Evolutionary conservation across 2,797 vertebrate genomes (phyloP).

Genomic region (Garrulus glandarius): DNA sequence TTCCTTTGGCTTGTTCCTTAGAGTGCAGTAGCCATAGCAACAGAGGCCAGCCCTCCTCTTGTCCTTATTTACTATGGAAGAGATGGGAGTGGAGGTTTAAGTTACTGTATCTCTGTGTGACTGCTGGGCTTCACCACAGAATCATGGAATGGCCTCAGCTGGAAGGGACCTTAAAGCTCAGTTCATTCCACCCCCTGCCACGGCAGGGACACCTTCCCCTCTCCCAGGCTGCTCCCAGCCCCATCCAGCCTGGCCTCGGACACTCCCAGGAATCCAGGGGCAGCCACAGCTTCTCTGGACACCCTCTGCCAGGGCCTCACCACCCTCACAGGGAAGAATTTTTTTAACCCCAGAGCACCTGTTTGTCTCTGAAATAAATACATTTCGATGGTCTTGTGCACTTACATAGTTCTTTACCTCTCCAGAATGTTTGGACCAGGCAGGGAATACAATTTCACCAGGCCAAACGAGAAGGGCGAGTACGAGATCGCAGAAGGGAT

Average conservation of each 20-base stretch:
- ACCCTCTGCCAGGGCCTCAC: not conserved
- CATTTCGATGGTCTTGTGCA: not conserved
- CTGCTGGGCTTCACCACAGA: not conserved
- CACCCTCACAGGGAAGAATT: not conserved
- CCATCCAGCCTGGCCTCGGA: not conserved
- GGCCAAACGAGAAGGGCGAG: constrained; percentile 81
- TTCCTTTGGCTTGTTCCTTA: not conserved
- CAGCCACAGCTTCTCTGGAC: not conserved
- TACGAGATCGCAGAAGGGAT: constrained; percentile 82
- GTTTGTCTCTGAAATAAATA: not conserved
- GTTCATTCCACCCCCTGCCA: not conserved
- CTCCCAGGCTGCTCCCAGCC: not conserved
- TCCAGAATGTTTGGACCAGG: constrained; percentile 83
- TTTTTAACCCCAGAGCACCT: not conserved
- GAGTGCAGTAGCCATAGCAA: not conserved
- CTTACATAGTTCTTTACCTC: not conserved
- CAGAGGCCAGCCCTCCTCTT: not conserved
- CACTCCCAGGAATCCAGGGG: not conserved
- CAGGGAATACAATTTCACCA: constrained; percentile 80
- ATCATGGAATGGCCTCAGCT: not conserved
- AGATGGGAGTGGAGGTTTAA: not conserved
- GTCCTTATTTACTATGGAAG: not conserved
- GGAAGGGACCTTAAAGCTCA: not conserved
- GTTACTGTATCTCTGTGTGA: not conserved
- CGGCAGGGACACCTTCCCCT: not conserved